Percentiles rank a stretch among this genome's conserved stretches.
Conservation (phyloP, 2,797 vertebrate genomes). For the Acipenser transmontanus region DNA sequence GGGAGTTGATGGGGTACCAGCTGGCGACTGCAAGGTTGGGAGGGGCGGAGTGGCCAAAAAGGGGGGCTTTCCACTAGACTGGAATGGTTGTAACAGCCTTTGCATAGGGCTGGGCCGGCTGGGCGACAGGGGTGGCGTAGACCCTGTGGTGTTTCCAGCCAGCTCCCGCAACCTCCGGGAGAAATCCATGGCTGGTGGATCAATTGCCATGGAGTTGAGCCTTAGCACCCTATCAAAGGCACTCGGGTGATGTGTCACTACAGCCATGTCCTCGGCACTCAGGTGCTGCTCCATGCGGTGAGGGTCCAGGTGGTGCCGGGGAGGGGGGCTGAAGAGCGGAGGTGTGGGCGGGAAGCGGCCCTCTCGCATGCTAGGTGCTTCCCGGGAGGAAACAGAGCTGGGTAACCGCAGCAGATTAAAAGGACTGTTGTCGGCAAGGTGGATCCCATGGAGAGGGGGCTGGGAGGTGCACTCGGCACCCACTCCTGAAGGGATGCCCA, state of each 20-base stretch:
- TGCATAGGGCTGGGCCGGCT: constrained; percentile 97
- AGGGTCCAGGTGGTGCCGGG: constrained; percentile 94
- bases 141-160: constrained; percentile 89
- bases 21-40: constrained; percentile 87
- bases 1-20: constrained; percentile 81
- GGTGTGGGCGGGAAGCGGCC: constrained; percentile 96
- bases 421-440: constrained; percentile 96
- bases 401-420: constrained; percentile 97
- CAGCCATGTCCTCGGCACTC: constrained; percentile 96
- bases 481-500: constrained; percentile 91
- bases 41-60: constrained; percentile 93
- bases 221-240: constrained; percentile 79
- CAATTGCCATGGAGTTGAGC: constrained; percentile 76
- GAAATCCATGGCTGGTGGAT: constrained; percentile 97
- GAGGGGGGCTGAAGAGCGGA: constrained; percentile 95
- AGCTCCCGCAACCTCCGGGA: constrained; percentile 95
- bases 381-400: constrained; percentile 87
- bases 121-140: constrained; percentile 91
- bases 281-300: constrained; percentile 86
- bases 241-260: constrained; percentile 92
- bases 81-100: constrained; percentile 97
- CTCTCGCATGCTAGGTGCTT: constrained; percentile 76
- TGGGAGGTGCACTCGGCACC: constrained; percentile 90
- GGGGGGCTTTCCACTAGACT: constrained; percentile 85
- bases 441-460: constrained; percentile 94